A percentile compares a stretch with the other conserved stretches of the same genome.
phyloP scores from a whole-genome alignment of 2,113 vertebrate species.

The Phaethornis superciliosus region DNA sequence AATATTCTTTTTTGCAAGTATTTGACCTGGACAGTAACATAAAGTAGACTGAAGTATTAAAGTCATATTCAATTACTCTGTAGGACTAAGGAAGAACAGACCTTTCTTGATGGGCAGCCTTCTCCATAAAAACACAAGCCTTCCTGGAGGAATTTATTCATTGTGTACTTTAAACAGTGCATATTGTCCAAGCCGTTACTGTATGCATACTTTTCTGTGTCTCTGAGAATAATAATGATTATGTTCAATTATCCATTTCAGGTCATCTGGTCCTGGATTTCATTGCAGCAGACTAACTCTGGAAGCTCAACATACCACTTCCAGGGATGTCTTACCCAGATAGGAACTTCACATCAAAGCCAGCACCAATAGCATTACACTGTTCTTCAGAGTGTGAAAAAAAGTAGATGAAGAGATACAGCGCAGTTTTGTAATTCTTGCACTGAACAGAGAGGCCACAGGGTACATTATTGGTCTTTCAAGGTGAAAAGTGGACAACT shows the following conservation, averaged over 20 bases:
- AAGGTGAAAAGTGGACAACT: not conserved
- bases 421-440: not conserved
- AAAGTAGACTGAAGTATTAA: not conserved
- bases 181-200: slow-evolving; percentile 32
- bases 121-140: slow-evolving; percentile 5
- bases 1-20: slow-evolving; percentile 18
- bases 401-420: not conserved
- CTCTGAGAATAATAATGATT: slow-evolving; percentile 38
- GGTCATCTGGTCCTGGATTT: slow-evolving; percentile 1
- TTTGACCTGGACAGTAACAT: slow-evolving; percentile 1
- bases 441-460: not conserved
- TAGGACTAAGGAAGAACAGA: slow-evolving; percentile 23
- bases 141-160: slow-evolving; percentile 30
- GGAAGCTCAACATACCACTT: not conserved
- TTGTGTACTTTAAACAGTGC: slow-evolving; percentile 40
- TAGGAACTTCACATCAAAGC: slow-evolving; percentile 8
- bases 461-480: not conserved
- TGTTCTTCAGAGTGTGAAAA: not conserved
- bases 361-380: not conserved
- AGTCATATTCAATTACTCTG: not conserved
- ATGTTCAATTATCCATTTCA: slow-evolving; percentile 47
- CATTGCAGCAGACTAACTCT: not conserved
- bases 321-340: not conserved
- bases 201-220: slow-evolving; percentile 3
- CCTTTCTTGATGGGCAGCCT: not conserved